Evolutionary conservation across 1,140 invertebrate genomes (phyloP).

Genomic region (Ceratoteleas bidentatus): DNA sequence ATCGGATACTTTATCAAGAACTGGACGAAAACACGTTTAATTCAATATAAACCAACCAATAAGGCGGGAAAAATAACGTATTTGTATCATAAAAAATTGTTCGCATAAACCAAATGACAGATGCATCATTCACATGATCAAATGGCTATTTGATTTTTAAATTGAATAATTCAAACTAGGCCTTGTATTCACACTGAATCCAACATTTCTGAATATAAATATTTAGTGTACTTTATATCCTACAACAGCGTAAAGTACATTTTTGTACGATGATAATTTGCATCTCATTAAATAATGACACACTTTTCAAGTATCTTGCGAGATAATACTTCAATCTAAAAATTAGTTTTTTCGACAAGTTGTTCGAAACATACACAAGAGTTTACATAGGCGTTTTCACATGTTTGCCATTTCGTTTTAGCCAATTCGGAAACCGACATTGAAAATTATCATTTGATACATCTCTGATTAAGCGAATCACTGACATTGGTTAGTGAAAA

Average conservation of each 20-base stretch:
- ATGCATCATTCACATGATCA: not conserved
- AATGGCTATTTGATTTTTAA: not conserved
- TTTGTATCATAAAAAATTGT: too few relatives aligned
- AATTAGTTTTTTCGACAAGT: not conserved
- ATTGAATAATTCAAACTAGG: constrained; percentile 13
- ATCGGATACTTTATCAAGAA: constrained; percentile 5
- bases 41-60: constrained; percentile 21
- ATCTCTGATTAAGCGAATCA: too few relatives aligned
- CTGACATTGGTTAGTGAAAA: too few relatives aligned
- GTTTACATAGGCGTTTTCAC: not conserved
- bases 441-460: not conserved
- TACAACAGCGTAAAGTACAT: constrained; percentile 52
- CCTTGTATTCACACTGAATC: constrained; percentile 34
- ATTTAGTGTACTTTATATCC: constrained; percentile 45
- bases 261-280: constrained; percentile 47
- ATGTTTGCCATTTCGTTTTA: not conserved
- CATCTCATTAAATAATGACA: constrained; percentile 34
- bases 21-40: not conserved
- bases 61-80: not conserved
- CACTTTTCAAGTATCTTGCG: constrained; percentile 8
- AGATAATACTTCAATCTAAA: constrained; percentile 13
- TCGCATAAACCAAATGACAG: constrained; percentile 7
- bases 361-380: not conserved
- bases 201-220: constrained; percentile 44
- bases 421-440: not conserved